These are phyloP conservation scores for Cantharis rustica DNA, from an alignment of 2,888 invertebrate species.

Conservation along the genomic window DNA sequence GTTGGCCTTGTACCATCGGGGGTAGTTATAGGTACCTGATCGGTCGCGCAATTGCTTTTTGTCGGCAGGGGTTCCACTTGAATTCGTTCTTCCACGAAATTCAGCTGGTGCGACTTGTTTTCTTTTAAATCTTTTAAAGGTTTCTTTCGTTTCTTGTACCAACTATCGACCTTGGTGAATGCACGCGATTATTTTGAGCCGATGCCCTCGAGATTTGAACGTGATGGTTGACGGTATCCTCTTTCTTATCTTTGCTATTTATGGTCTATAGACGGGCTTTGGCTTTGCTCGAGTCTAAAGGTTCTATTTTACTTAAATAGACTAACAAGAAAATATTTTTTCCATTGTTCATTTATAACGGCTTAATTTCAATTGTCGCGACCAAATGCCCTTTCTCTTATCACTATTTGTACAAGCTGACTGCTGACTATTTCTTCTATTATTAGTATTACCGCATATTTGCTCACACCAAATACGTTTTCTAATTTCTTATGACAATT, in stretches of 20 bases:
- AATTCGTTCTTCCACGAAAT: constrained; percentile 8
- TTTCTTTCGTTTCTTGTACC: background rate
- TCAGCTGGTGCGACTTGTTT: constrained; percentile 8
- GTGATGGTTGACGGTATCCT: constrained; percentile 28
- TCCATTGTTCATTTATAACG: constrained; percentile 4
- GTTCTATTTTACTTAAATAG: constrained; percentile 10
- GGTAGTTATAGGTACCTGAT: constrained; percentile 21
- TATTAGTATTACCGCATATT: background rate
- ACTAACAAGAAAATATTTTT: constrained; percentile 9
- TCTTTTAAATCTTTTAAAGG: background rate
- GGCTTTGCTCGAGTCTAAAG: constrained; percentile 10
- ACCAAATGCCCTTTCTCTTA: background rate
- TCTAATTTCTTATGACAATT: background rate
- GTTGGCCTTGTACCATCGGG: constrained; percentile 37
- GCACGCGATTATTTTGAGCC: constrained; percentile 10
- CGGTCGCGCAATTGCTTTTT: constrained; percentile 27
- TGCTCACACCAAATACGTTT: background rate
- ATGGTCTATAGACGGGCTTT: constrained; percentile 17
- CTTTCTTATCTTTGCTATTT: constrained; percentile 41
- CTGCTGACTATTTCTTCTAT: background rate
- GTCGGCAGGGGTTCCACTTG: constrained; percentile 16
- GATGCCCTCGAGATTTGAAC: constrained; percentile 14
- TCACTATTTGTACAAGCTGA: background rate
- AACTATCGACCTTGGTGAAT: constrained; percentile 9
- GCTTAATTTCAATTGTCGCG: constrained; percentile 1